Evolutionary conservation across 2,113 vertebrate species (phyloP).

Genomic region (Ictalurus punctatus): DNA sequence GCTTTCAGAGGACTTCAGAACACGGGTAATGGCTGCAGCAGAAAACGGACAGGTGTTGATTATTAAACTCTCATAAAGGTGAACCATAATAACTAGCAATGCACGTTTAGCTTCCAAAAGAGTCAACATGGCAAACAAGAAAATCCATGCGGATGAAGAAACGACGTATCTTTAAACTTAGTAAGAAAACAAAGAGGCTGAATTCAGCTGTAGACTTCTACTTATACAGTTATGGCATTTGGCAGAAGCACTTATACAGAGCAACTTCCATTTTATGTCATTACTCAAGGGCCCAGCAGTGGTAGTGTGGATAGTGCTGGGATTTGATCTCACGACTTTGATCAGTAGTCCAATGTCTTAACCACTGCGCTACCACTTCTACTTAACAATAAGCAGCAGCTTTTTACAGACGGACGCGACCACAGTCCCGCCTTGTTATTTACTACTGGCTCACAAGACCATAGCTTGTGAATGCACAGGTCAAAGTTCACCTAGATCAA

Average conservation of each 20-base stretch:
- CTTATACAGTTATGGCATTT: too few species aligned
- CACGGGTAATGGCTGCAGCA: neutral
- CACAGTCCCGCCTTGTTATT: neutral
- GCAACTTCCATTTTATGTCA: too few species aligned
- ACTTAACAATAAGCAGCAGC: neutral
- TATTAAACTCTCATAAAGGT: slow-evolving; percentile 6
- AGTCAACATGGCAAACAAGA: neutral
- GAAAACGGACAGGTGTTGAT: neutral
- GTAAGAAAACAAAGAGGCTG: neutral
- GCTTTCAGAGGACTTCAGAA: neutral
- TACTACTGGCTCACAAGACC: neutral
- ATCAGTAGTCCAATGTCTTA: too few species aligned
- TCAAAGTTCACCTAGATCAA: neutral
- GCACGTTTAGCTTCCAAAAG: neutral
- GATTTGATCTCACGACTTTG: too few species aligned
- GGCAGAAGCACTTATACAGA: too few species aligned
- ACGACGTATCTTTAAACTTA: neutral
- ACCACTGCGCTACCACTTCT: neutral
- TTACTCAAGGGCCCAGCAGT: too few species aligned
- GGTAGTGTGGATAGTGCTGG: too few species aligned
- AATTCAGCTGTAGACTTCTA: neutral
- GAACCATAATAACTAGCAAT: neutral
- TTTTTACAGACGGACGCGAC: neutral
- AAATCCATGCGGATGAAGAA: neutral
- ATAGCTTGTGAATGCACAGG: neutral